A percentile compares a stretch with the other conserved stretches of the same genome.
phyloP scores from a whole-genome alignment of 2,888 invertebrate genomes.

The Therioaphis trifolii region DNA sequence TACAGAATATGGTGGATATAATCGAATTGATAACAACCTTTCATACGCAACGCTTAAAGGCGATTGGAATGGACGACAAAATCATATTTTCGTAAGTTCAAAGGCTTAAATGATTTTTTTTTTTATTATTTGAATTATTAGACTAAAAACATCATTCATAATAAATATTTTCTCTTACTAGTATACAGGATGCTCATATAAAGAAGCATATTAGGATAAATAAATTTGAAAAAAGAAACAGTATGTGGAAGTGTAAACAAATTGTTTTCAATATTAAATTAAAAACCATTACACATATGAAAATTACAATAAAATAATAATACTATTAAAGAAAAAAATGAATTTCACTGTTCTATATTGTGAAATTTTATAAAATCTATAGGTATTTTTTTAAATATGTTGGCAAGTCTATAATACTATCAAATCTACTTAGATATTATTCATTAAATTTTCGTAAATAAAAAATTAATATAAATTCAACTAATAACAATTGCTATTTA shows the following conservation, averaged over 20 bases:
- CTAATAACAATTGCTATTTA: constrained; percentile 20
- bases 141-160: too few species aligned
- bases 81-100: constrained; percentile 74
- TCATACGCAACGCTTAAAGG: constrained; percentile 76
- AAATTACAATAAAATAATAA: constrained; percentile 21
- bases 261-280: constrained; percentile 21
- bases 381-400: constrained; percentile 3
- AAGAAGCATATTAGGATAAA: background rate
- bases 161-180: too few species aligned
- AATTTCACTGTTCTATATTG: constrained; percentile 29
- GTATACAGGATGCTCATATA: too few species aligned
- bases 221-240: background rate
- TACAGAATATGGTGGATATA: constrained; percentile 81
- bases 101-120: too few species aligned
- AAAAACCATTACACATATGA: constrained; percentile 22
- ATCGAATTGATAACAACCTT: constrained; percentile 77
- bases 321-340: background rate
- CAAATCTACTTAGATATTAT: background rate
- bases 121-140: too few species aligned
- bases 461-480: constrained; percentile 5
- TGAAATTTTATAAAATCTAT: constrained; percentile 20
- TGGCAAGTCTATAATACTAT: constrained; percentile 13
- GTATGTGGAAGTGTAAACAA: constrained; percentile 12
- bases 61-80: constrained; percentile 76
- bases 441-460: background rate